These are phyloP conservation scores for Ceryle rudis DNA, from an alignment of 2,797 vertebrate genomes.

Conservation along the genomic window DNA sequence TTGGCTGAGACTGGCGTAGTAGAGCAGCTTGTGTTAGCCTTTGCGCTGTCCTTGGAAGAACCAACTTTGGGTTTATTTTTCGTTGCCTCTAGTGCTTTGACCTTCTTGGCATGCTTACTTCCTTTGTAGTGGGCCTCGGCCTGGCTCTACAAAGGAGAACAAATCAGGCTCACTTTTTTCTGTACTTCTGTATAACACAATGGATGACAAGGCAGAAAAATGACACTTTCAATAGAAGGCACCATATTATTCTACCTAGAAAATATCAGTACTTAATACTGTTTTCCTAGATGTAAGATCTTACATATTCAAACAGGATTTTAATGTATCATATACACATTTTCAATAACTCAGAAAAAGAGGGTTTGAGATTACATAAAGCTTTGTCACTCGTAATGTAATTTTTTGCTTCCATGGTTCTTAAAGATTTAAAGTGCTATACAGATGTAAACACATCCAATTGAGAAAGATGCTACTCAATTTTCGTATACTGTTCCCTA, in stretches of 20 bases:
- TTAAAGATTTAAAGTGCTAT: conserved; percentile 3
- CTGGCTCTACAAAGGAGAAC: conserved; percentile 95
- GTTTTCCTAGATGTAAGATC: background rate
- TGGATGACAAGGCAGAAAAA: conserved; percentile 73
- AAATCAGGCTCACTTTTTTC: conserved; percentile 87
- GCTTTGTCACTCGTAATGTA: background rate
- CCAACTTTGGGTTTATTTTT: conserved; percentile 91
- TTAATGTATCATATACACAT: background rate
- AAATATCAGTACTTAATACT: background rate
- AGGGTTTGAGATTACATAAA: background rate
- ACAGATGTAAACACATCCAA: background rate
- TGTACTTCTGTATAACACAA: conserved; percentile 76
- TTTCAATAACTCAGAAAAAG: background rate
- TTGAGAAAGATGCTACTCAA: background rate
- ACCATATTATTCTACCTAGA: conserved; percentile 46
- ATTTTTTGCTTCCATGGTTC: background rate
- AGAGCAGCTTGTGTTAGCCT: conserved; percentile 83
- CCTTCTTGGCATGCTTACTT: conserved; percentile 98
- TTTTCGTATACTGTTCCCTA: background rate
- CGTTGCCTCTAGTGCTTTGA: conserved; percentile 96
- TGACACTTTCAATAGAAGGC: conserved; percentile 81
- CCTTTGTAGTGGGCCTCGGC: conserved; percentile 99
- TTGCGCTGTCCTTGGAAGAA: conserved; percentile 85
- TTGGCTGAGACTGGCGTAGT: conserved; percentile 80
- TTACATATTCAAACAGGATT: background rate